Base-by-base conservation (phyloP, 2,113 vertebrate genomes). In the Elachura formosa region DNA sequence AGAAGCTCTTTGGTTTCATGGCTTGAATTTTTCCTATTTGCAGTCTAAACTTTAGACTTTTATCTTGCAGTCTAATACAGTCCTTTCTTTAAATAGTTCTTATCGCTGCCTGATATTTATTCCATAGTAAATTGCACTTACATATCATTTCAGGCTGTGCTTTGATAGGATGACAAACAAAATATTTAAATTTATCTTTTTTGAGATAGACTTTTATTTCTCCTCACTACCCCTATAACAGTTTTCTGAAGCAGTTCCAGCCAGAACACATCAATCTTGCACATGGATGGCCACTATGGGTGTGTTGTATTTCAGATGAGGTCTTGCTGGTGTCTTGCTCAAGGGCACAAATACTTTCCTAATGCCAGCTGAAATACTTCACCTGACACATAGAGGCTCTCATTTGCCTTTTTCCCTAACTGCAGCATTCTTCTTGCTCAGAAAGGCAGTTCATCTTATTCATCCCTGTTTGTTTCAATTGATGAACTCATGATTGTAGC, bases 1-100 rank as follows among this genome's bases (percentile, higher is more conserved):
- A 67, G 51, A 77, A 71, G 18, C 41, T 87, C 66, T 28, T 17
- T 69, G 28, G 28, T 73, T 85, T 90, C 87, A 85, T 69, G 25
- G 62, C 61, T 88, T 80, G 59, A 84, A 29, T 81, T 86, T 90
- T 95, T 89, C n/a, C 48, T 81, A 12, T 78, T 95, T 92, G 45
- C 23, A 89, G 83, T 51, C 61, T 90, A 93, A 92, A 90, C n/a
- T n/a, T n/a, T n/a, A n/a, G n/a, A n/a, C n/a, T n/a, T 89, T 95
- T 97, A 78, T 81, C 31, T 75, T 89, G 61, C n/a, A n/a, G 78
- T 63, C 64, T 66, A 83, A 54, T 24, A 40, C 19, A 74, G 26
- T 86, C 85, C 82, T 79, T 85, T 87, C 77, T 92, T 92, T 86
- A 88, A 94, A 90, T 77, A 90, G 72, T 40, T 86, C 64, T 89